Evolutionary conservation across 1,140 invertebrate genomes (phyloP).

Genomic region (Venturia canescens): DNA sequence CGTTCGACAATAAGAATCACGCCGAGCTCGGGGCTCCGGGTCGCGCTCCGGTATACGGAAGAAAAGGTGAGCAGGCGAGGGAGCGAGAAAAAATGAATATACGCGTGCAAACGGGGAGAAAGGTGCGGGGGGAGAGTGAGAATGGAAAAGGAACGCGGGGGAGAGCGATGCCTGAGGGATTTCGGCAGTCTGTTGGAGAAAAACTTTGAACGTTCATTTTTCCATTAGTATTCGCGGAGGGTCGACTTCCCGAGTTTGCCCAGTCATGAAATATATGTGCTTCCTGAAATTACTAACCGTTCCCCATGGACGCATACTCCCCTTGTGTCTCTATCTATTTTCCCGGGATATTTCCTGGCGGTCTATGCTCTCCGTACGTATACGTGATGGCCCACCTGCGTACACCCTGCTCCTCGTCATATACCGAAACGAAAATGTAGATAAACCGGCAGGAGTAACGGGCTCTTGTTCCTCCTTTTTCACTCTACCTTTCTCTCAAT

Average conservation of each 20-base stretch:
- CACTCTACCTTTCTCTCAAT: too few relatives aligned
- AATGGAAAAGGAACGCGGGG: background rate
- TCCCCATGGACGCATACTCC: conserved; percentile 27
- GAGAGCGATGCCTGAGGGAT: conserved; percentile 53
- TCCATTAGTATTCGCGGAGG: conserved; percentile 64
- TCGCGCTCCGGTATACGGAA: background rate
- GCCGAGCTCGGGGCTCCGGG: background rate
- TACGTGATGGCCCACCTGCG: background rate
- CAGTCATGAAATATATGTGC: conserved; percentile 58
- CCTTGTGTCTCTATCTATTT: conserved; percentile 13
- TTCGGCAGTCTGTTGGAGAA: conserved; percentile 55
- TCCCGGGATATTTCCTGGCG: conserved; percentile 19
- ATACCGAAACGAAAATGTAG: too few relatives aligned
- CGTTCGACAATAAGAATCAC: conserved; percentile 39
- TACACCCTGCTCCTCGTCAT: too few relatives aligned
- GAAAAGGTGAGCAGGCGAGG: background rate
- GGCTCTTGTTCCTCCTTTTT: too few relatives aligned
- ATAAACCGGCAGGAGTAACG: too few relatives aligned
- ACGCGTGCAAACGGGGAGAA: conserved; percentile 7
- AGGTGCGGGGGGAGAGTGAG: background rate
- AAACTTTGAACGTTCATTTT: conserved; percentile 69
- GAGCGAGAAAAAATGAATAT: background rate
- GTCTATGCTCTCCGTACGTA: background rate
- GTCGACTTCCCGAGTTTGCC: conserved; percentile 53
- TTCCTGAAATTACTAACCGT: conserved; percentile 49